These are phyloP conservation scores for Coptodon rendalli DNA, from an alignment of 2,113 vertebrate species.

Conservation along the genomic window DNA sequence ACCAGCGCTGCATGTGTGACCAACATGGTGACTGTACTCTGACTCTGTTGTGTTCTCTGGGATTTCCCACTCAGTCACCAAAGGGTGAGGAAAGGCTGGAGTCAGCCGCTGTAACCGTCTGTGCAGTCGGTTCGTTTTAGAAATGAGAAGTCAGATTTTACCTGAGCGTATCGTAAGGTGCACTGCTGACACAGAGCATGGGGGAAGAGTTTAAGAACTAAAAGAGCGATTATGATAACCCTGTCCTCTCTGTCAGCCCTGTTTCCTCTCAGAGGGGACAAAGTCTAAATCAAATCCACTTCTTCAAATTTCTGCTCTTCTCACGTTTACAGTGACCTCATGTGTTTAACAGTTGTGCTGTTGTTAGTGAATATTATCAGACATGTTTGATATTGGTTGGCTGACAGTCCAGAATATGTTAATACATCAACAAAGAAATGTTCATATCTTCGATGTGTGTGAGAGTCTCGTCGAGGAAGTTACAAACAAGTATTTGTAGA, in stretches of 20 bases:
- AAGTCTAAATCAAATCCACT: not conserved
- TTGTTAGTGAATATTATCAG: not conserved
- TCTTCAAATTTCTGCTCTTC: not conserved
- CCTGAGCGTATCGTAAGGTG: not conserved
- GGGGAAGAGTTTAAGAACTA: not conserved
- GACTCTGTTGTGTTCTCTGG: not conserved
- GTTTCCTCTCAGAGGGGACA: not conserved
- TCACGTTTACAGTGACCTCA: not conserved
- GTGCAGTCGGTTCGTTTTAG: not conserved
- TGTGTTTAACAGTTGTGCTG: not conserved
- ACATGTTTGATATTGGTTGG: not conserved
- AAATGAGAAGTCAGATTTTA: not conserved
- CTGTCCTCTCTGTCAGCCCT: not conserved
- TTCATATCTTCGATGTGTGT: rapidly evolving
- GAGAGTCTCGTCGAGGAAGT: not conserved
- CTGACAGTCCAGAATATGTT: not conserved
- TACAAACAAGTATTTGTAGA: not conserved
- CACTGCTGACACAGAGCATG: not conserved
- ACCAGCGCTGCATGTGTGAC: not conserved
- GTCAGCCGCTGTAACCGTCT: not conserved
- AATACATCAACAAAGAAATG: not conserved
- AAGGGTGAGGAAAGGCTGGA: not conserved
- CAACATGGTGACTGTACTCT: not conserved
- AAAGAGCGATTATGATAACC: slow-evolving; percentile 18
- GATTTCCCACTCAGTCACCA: not conserved